phyloP scores from a whole-genome alignment of 2,113 vertebrate genomes.

The Hyperoodon ampullatus region DNA sequence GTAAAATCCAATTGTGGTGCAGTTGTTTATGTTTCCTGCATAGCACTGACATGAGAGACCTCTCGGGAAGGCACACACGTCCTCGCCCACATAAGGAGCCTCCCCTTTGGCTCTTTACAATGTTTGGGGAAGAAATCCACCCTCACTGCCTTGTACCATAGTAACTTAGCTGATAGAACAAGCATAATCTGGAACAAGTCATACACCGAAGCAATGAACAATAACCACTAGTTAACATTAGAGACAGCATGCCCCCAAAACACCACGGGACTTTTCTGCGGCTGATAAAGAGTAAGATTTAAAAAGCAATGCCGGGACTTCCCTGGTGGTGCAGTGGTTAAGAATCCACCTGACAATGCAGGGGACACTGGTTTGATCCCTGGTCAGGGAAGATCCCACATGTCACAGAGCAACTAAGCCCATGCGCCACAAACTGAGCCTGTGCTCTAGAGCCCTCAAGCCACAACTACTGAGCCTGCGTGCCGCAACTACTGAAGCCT shows the following conservation, averaged over 20 bases:
- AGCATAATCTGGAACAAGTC: neutral
- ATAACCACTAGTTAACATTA: neutral
- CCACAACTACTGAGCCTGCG: no score
- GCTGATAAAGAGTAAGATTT: neutral
- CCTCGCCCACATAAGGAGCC: neutral
- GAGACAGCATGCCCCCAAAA: neutral
- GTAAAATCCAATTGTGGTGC: conserved; percentile 74
- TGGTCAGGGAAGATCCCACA: no score
- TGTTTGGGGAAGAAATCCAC: neutral
- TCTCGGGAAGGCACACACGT: neutral
- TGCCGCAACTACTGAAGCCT: no score
- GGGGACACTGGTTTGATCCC: no score
- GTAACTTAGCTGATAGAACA: neutral
- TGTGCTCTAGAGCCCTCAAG: no score
- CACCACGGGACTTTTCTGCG: neutral
- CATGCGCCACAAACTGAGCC: no score
- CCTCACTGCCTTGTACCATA: neutral
- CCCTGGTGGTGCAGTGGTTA: no score
- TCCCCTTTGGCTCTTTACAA: neutral
- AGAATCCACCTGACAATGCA: no score
- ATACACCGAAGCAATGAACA: neutral
- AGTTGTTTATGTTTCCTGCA: conserved; percentile 58
- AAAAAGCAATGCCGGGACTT: neutral
- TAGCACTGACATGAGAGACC: conserved; percentile 13
- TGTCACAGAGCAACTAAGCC: no score